Conservation (phyloP, 1,140 invertebrate species). For the Solen grandis region DNA sequence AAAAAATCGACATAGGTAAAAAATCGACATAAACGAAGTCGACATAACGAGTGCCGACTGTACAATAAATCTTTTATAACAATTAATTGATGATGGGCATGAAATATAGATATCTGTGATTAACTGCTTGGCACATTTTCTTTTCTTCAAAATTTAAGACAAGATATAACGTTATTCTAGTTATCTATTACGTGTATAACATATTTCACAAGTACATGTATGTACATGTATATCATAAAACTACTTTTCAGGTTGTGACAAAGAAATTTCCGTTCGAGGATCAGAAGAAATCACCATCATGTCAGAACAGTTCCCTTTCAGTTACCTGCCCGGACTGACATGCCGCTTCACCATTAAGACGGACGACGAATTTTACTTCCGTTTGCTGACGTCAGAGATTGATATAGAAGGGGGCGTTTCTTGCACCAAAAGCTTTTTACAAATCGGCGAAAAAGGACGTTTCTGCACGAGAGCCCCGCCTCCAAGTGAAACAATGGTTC, state of each 20-base stretch:
- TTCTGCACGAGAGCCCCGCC: slow-evolving; percentile 1
- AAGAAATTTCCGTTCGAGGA: slow-evolving; percentile 8
- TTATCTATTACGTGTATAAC: too few relatives aligned
- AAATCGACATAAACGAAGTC: too few relatives aligned
- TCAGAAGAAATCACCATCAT: neutral
- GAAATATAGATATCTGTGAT: too few relatives aligned
- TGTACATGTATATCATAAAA: too few relatives aligned
- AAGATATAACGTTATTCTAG: too few relatives aligned
- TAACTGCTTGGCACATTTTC: too few relatives aligned
- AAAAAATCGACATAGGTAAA: too few relatives aligned
- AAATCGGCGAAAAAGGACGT: neutral
- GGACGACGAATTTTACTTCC: slow-evolving; percentile 9
- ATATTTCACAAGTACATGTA: too few relatives aligned
- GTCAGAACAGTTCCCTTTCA: slow-evolving; percentile 8
- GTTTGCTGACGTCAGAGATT: slow-evolving; percentile 8
- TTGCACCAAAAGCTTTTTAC: neutral
- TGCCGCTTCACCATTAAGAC: slow-evolving; percentile 14
- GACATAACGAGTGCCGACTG: too few relatives aligned
- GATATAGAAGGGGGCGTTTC: slow-evolving; percentile 2
- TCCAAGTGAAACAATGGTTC: neutral
- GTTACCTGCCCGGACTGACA: slow-evolving; percentile 2
- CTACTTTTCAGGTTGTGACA: slow-evolving; percentile 22
- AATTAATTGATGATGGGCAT: too few relatives aligned
- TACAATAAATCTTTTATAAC: too few relatives aligned
- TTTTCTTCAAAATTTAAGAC: too few relatives aligned